Evolutionary conservation across 2,797 vertebrate species (phyloP).

Genomic region (Pogoniulus pusillus): DNA sequence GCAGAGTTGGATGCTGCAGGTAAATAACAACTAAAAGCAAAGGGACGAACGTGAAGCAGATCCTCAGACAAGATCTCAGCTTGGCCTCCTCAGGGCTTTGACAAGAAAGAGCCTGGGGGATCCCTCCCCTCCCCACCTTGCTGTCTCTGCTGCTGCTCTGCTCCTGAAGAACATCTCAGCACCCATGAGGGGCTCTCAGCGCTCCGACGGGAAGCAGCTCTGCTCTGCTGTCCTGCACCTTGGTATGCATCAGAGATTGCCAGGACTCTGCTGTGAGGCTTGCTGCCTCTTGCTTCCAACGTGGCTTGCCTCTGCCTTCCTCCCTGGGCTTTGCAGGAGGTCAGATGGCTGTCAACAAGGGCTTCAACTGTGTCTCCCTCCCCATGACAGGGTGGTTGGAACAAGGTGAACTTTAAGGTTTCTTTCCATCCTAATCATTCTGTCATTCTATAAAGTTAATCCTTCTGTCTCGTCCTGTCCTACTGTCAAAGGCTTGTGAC

Average conservation of each 20-base stretch:
- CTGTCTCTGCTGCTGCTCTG: not conserved
- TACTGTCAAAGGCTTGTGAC: no score
- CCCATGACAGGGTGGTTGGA: no score
- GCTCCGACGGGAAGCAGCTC: not conserved
- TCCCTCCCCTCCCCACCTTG: not conserved
- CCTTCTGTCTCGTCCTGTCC: no score
- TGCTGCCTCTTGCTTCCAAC: not conserved
- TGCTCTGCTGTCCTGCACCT: not conserved
- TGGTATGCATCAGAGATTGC: not conserved
- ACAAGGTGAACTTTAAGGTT: no score
- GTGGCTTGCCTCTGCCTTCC: not conserved
- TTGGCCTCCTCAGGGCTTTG: not conserved
- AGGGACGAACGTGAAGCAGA: not conserved
- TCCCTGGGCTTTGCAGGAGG: not conserved
- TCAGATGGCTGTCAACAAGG: not conserved
- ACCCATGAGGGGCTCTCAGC: not conserved
- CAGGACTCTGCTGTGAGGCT: not conserved
- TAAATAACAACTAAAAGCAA: not conserved
- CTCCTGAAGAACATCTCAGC: not conserved
- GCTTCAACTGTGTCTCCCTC: not conserved
- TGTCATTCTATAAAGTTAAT: no score
- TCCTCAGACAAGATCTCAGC: not conserved
- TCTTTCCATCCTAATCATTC: no score
- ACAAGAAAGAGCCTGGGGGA: not conserved
- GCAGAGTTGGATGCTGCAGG: not conserved